A percentile compares a stretch with the other conserved stretches of the same genome.
Evolutionary conservation across 2,113 vertebrate genomes (phyloP).

Genomic region (Speoplatyrhinus poulsoni): DNA sequence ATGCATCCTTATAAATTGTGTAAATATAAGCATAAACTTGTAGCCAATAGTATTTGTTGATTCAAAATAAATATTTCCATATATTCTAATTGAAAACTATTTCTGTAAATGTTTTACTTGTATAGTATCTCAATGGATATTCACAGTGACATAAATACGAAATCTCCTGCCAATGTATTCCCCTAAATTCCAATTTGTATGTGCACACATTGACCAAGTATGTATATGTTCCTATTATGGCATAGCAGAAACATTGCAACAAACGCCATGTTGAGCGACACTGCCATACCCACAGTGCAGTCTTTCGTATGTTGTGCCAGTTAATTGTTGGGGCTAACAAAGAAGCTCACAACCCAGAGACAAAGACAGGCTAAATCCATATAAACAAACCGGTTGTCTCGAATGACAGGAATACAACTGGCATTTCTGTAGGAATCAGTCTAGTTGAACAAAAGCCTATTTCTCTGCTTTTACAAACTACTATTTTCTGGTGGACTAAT

Average conservation of each 20-base stretch:
- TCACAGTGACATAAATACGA: too few species aligned
- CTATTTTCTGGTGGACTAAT: slow-evolving; percentile 25
- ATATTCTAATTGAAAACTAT: too few species aligned
- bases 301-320: slow-evolving; percentile 31
- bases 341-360: slow-evolving; percentile 55
- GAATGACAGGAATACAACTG: slow-evolving; percentile 43
- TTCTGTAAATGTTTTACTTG: too few species aligned
- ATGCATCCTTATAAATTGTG: too few species aligned
- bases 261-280: slow-evolving; percentile 22
- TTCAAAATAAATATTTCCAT: too few species aligned
- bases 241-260: slow-evolving; percentile 25
- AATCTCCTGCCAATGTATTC: too few species aligned
- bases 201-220: not conserved
- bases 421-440: slow-evolving; percentile 58
- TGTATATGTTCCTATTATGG: not conserved
- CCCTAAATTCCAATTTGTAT: too few species aligned
- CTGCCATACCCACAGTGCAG: slow-evolving; percentile 10
- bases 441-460: slow-evolving; percentile 62
- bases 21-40: too few species aligned
- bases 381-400: slow-evolving; percentile 63
- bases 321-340: slow-evolving; percentile 57
- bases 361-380: slow-evolving; percentile 59
- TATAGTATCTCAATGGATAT: too few species aligned
- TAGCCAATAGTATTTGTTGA: too few species aligned
- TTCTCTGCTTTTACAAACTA: slow-evolving; percentile 43